Evolutionary conservation across 2,888 invertebrate species (phyloP), one percentile per base, ranked within the genome.

Genomic region (Erynnis tages): DNA sequence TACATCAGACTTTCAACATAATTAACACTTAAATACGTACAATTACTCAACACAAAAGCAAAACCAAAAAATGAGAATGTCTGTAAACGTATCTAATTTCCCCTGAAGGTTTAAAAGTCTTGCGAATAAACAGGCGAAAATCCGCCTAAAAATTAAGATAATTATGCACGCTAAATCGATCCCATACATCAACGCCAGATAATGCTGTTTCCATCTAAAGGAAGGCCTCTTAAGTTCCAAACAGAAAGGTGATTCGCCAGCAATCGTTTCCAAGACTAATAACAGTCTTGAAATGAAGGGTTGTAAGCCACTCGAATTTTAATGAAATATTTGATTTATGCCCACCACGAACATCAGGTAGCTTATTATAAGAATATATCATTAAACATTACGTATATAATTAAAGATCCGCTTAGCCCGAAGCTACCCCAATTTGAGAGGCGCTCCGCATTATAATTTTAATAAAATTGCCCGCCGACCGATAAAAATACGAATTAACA

Each of bases 301-400:
- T 84, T 87, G 78, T 68, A 66, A 76, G 69, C 78, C 75, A 67
- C 73, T 73, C 75, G 79, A 80, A 76, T 81, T 87, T 87, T 89
- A 89, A 89, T 89, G 88, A 88, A 89, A 87, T 86, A 84, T 87
- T 87, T 89, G 88, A 89, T 89, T 89, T 89, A 89, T 89, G 77
- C 79, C 74, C 78, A 65, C 70, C 77, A 66, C 67, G 72, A 75
- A 81, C 78, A 82, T 86, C 85, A 86, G 88, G 88, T 89, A 89
- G 88, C 89, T 88, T 89, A 89, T 88, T 87, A 89, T 83, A 81
- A 79, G 83, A 81, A 83, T 86, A 84, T 88, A 88, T 88, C 84
- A 89, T 89, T 89, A 89, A 84, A 75, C 79, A 88, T 89, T 88
- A 88, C 87, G 68, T 86, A 84, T 88, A 88, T 89, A 89, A 89